Base-by-base conservation (phyloP, 2,797 vertebrate species). In the Oceanodroma leucorhoa region DNA sequence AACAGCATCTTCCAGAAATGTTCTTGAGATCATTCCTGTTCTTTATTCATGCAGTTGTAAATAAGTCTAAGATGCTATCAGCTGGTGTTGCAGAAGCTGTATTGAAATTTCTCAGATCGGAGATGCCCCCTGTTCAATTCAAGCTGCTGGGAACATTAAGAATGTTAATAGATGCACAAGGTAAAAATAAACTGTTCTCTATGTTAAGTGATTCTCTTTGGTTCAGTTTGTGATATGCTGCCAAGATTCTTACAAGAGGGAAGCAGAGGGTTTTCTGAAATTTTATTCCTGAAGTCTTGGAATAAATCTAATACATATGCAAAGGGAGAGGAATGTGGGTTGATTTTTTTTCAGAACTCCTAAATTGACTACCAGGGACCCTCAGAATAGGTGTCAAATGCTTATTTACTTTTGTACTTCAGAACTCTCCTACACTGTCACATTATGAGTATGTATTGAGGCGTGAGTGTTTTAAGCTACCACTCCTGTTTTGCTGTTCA, bases 81-180 rank as follows among this genome's bases (percentile, higher is more conserved):
- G 99, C 99, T 43, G 99, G 99, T 1, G 99, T 99, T 80, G 98
- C 99, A 36, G 98, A 99, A 34, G 98, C 99, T 81, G 99, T 99
- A 87, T 96, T 99, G 97, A 99, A 99, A 98, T 99, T 99, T 89
- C 98, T 99, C 89, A 99, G 98, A 94, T 99, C 99, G 2, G 99
- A 99, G 98, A 99, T 99, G 99, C 99, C 99, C 75, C 99, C 99
- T 0, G 99, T 99, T 48, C 99, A 99, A 95, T 99, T 99, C 96
- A 99, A 99, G 95, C 98, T 99, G 48, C 97, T 99, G 96, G 99
- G 99, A 93, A 99, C 99, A 11, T 97, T 99, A 97, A 98, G 99
- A 73, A 99, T 99, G 99, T 98, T 99, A 97, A 99, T 99, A 93
- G 99, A 99, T 97, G 99, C 99, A 53, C 99, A 99, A 99, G 99